These are phyloP conservation scores for Armadillidium nasatum DNA, from an alignment of 1,140 invertebrate genomes.

Conservation along the genomic window DNA sequence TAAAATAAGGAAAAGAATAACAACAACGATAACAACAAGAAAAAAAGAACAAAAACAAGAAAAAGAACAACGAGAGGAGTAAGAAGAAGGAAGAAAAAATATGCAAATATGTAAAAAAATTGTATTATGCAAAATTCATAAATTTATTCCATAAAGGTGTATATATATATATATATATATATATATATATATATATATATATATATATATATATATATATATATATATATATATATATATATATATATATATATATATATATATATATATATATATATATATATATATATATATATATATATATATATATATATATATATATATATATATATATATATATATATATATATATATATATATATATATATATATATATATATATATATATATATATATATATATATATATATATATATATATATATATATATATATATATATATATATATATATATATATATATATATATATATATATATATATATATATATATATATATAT, in stretches of 20 bases:
- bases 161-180: constrained; percentile 12
- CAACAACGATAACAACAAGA: no score
- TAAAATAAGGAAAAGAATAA: no score
- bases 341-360: no score
- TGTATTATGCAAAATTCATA: no score
- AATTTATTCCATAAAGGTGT: not conserved
- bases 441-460: constrained; percentile 16
- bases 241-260: constrained; percentile 18
- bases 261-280: not conserved
- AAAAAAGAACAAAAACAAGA: no score
- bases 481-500: constrained; percentile 16
- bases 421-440: constrained; percentile 14
- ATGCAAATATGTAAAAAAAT: no score
- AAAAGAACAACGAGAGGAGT: no score
- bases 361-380: not conserved
- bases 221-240: constrained; percentile 19
- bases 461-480: constrained; percentile 18
- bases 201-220: constrained; percentile 19
- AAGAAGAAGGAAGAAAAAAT: no score
- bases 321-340: no score
- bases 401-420: not conserved
- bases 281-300: no score
- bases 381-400: not conserved
- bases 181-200: constrained; percentile 9
- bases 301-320: no score